Conservation (phyloP, 1,140 invertebrate species). For the Drosophila willistoni region DNA sequence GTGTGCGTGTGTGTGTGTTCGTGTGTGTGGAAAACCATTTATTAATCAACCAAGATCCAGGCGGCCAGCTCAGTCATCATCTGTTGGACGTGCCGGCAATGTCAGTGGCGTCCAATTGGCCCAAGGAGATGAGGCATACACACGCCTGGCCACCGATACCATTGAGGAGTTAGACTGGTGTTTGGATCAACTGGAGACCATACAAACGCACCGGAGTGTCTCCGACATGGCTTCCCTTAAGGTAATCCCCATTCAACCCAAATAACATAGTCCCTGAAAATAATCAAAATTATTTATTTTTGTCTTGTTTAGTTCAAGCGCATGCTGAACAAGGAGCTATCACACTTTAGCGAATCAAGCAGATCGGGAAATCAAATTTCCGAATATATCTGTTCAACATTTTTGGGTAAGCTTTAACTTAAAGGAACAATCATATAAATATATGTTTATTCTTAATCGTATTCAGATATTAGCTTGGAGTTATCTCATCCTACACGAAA, state of each 20-base stretch:
- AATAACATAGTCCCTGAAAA: neutral
- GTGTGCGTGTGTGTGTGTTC: conserved; percentile 37
- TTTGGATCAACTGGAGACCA: conserved; percentile 99
- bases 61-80: conserved; percentile 77
- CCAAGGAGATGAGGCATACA: conserved; percentile 93
- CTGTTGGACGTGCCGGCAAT: conserved; percentile 63
- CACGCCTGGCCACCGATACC: conserved; percentile 96
- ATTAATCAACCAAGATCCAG: conserved; percentile 83
- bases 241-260: conserved; percentile 85
- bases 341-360: conserved; percentile 99
- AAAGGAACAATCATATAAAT: too few species aligned
- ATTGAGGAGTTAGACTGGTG: conserved; percentile 99
- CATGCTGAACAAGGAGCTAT: conserved; percentile 99
- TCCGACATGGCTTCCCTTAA: conserved; percentile 99
- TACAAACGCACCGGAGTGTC: conserved; percentile 99
- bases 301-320: conserved; percentile 95
- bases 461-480: too few species aligned
- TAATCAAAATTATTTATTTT: conserved; percentile 1
- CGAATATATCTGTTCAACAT: conserved; percentile 99
- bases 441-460: too few species aligned
- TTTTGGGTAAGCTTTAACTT: conserved; percentile 92
- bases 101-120: conserved; percentile 69
- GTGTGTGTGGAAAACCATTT: conserved; percentile 67
- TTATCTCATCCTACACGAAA: too few species aligned
- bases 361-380: conserved; percentile 99